Base-by-base conservation (phyloP, 2,888 invertebrate species). In the Prosapia bicincta region DNA sequence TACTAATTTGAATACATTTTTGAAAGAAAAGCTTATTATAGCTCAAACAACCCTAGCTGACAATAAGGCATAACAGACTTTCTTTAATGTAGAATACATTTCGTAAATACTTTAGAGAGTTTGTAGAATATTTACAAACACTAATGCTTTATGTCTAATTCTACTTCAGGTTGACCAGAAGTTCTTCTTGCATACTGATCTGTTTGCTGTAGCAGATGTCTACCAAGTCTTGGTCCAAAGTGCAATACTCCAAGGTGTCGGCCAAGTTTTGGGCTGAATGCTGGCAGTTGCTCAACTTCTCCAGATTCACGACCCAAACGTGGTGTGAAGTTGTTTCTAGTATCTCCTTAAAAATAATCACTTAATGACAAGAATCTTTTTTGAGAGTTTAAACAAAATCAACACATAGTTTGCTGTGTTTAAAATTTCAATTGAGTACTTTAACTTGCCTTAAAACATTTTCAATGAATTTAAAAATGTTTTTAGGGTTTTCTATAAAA, bases 281-380 rank as follows among this genome's bases (percentile, higher is more conserved):
- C 80, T 5, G 84, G 83, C 0, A 83, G 81, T 43, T 82, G 82
- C 2, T 82, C 76, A 13, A 81, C 82, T 76, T 85, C 81, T 15
- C 83, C 69, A 20, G 73, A 69, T 23, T 76, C 73, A n/a, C 73
- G 69, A 0, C 26, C 76, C 6, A 70, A 20, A 3, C 72, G 54
- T 3, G 30, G 26, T 3, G 74, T 32, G 15, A 24, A 20, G 10
- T 26, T 13, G 66, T 3, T 10, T 25, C 20, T 9, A 9, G 20
- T 7, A 23, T 66, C 10, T 66, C 23, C 23, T 66, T 66, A 9
- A 25, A 25, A 66, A 25, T 1, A 66, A n/a, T n/a, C n/a, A n/a
- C n/a, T n/a, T n/a, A n/a, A 38, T 38, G 9, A 38, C 13, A 38
- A 38, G 13, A 38, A 38, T 10, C 38, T 38, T 13, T 38, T 38